Evolutionary conservation across 2,113 vertebrate genomes (phyloP).

Genomic region (Chascanopsetta lugubris): DNA sequence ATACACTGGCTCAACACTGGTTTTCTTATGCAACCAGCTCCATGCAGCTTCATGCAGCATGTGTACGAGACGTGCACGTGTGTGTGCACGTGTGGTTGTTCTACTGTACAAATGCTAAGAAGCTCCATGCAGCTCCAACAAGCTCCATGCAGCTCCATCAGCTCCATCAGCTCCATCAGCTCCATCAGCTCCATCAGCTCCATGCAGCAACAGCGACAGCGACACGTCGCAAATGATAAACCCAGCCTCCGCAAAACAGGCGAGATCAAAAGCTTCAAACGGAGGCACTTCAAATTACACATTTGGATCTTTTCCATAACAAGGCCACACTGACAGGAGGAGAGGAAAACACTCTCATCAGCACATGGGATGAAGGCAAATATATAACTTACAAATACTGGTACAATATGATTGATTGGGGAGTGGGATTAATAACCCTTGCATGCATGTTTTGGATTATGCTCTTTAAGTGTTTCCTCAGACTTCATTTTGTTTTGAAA

Average conservation of each 20-base stretch:
- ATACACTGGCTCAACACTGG: conserved; percentile 69
- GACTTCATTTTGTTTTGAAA: conserved; percentile 52
- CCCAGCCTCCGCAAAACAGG: conserved; percentile 76
- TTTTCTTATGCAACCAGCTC: conserved; percentile 71
- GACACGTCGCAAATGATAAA: conserved; percentile 72
- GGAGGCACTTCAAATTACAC: conserved; percentile 85
- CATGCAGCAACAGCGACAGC: too few relatives aligned
- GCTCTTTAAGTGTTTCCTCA: too few relatives aligned
- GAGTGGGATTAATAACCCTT: conserved; percentile 83
- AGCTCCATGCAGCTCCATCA: too few relatives aligned
- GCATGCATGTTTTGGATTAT: conserved; percentile 56
- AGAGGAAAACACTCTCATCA: conserved; percentile 71
- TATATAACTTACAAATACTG: conserved; percentile 81
- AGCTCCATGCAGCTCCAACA: too few relatives aligned
- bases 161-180: too few relatives aligned
- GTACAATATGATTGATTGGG: conserved; percentile 84
- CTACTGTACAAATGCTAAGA: too few relatives aligned
- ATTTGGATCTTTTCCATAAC: conserved; percentile 86
- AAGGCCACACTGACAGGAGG: conserved; percentile 79
- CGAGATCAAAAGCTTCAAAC: conserved; percentile 87
- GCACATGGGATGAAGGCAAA: conserved; percentile 84
- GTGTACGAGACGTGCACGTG: too few relatives aligned
- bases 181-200: too few relatives aligned
- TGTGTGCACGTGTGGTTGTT: too few relatives aligned
- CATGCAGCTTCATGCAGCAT: too few relatives aligned